Base-by-base conservation (phyloP, 37 sponge, comb jelly and placozoan species). In the Diacarnus erythraeanus region DNA sequence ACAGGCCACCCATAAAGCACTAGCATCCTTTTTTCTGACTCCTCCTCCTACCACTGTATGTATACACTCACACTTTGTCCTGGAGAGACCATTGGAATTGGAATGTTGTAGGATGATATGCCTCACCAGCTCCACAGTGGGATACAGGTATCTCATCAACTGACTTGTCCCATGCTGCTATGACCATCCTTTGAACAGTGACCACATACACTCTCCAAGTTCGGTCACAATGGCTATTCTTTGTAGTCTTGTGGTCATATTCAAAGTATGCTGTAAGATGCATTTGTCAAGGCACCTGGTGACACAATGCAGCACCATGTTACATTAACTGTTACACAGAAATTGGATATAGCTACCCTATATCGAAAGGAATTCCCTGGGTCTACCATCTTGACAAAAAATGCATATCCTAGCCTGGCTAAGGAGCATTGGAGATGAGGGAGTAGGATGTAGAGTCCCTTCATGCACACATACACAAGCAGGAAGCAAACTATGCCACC, bases 391-490 rank as follows among this genome's bases (percentile, higher is more conserved):
- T n/a, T n/a, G n/a, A n/a, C n/a, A n/a, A n/a, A n/a, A n/a, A n/a
- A n/a, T n/a, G n/a, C n/a, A n/a, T n/a, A n/a, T n/a, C n/a, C n/a
- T n/a, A n/a, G n/a, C n/a, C n/a, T 83, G 84, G 84, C 26, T 83
- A 77, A 6, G 59, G 27, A 15, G 76, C 18, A 38, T 63, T 38
- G 84, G 77, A n/a, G 5, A 64, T 72, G 66, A 78, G 85, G 34
- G 85, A 84, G 35, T 78, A 84, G 35, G 78, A 78, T 22, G 83
- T 76, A n/a, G 83, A 83, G 57, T 67, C 69, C 67, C 74, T 83
- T n/a, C 83, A 83, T 47, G 68, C 66, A 4, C n/a, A 75, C 66
- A 38, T 83, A 38, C 41, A 75, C 33, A 65, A 25, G 26, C 38
- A 70, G 33, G 57, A 74, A 35, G 0, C 54, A 0, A 27, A 41